These are phyloP conservation scores for Holotrichia oblita DNA, from an alignment of 1,140 invertebrate genomes.

Conservation along the genomic window DNA sequence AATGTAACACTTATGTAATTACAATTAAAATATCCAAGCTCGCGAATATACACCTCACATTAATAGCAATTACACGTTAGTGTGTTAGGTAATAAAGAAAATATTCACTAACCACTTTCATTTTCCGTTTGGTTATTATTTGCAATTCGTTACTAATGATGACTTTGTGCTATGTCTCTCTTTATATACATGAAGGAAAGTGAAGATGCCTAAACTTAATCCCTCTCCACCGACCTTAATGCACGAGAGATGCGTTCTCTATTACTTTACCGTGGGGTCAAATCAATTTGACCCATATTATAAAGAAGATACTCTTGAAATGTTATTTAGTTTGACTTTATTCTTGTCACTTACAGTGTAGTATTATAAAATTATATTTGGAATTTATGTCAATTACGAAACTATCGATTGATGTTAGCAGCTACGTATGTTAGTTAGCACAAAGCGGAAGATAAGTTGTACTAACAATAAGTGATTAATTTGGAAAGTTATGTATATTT, in stretches of 20 bases:
- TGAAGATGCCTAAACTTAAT: constrained; percentile 26
- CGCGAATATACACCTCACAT: background rate
- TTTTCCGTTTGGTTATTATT: constrained; percentile 13
- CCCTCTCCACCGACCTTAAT: constrained; percentile 25
- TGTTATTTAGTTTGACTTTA: background rate
- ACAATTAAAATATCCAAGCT: background rate
- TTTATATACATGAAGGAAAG: constrained; percentile 32
- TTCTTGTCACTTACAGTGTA: background rate
- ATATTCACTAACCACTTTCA: constrained; percentile 37
- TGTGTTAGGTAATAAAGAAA: background rate
- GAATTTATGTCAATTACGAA: background rate
- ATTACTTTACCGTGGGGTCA: constrained; percentile 14
- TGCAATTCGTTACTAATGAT: constrained; percentile 15
- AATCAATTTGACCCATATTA: constrained; percentile 19
- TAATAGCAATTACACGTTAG: background rate
- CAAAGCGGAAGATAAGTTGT: too few species aligned
- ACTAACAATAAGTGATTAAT: too few species aligned
- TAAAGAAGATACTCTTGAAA: constrained; percentile 16
- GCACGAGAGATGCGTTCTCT: constrained; percentile 21
- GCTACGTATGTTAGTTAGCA: too few species aligned
- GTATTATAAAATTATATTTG: background rate
- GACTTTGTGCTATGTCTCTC: background rate
- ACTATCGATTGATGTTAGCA: background rate
- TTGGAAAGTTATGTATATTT: too few species aligned
- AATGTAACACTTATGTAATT: constrained; percentile 6